Evolutionary conservation across 1,140 invertebrate species (phyloP).

Genomic region (Drosophila mauritiana): DNA sequence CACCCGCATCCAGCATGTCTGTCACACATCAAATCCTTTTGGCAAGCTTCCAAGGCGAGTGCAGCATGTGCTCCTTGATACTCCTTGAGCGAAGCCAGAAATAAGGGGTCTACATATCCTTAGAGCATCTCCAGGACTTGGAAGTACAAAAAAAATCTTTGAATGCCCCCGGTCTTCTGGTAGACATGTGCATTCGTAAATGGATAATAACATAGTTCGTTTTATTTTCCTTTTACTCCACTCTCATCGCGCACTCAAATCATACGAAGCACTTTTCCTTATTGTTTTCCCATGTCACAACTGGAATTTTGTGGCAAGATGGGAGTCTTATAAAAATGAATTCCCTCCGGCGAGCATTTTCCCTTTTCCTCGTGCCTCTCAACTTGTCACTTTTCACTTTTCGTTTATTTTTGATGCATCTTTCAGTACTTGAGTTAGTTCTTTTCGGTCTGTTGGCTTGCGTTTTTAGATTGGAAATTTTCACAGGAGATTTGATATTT

Average conservation of each 20-base stretch:
- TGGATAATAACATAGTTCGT: constrained; percentile 48
- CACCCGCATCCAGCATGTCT: constrained; percentile 14
- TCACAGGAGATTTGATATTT: constrained; percentile 45
- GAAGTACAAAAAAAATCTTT: constrained; percentile 27
- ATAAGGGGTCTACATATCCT: neutral
- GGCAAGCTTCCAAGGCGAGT: constrained; percentile 50
- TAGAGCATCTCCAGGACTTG: constrained; percentile 4
- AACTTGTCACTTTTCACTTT: constrained; percentile 49
- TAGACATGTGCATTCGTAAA: constrained; percentile 34
- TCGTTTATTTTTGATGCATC: constrained; percentile 55
- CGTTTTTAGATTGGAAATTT: constrained; percentile 8
- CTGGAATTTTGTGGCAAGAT: constrained; percentile 31
- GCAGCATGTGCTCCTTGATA: neutral
- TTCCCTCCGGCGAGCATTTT: constrained; percentile 9
- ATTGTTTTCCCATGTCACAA: constrained; percentile 60
- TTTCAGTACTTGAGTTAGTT: neutral
- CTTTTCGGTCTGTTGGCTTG: constrained; percentile 4
- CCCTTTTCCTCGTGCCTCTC: constrained; percentile 3
- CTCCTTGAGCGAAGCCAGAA: neutral
- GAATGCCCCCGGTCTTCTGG: constrained; percentile 17
- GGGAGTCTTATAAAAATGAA: constrained; percentile 27
- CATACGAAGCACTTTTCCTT: constrained; percentile 63
- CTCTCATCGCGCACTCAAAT: constrained; percentile 24
- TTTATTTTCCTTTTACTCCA: neutral
- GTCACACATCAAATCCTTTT: constrained; percentile 55